A percentile compares a stretch with the other conserved stretches of the same genome.
Evolutionary conservation across 2,113 vertebrate genomes (phyloP).

Genomic region (Gymnorhina tibicen): DNA sequence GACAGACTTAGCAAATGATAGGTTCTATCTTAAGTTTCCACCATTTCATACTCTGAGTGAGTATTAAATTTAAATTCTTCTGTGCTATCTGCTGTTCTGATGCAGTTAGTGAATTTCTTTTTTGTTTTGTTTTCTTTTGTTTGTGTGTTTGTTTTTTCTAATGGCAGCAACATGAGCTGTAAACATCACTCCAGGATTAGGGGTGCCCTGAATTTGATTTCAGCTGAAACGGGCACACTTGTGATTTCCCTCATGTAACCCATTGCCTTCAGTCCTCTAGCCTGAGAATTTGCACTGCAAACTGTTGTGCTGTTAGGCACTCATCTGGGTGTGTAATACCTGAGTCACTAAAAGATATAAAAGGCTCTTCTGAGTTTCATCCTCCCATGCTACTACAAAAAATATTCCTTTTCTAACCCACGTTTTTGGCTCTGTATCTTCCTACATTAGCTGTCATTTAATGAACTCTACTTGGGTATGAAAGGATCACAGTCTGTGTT

Average conservation of each 20-base stretch:
- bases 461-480: neutral
- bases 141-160: neutral
- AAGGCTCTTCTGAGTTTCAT: neutral
- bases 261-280: neutral
- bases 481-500: neutral
- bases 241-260: neutral
- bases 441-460: slow-evolving; percentile 5
- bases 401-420: neutral
- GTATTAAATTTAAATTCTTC: neutral
- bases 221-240: neutral
- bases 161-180: neutral
- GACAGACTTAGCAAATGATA: neutral
- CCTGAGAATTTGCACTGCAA: neutral
- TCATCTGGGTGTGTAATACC: neutral
- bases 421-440: neutral
- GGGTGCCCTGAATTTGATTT: neutral
- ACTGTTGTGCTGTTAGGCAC: neutral
- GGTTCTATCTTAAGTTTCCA: neutral
- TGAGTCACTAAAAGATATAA: neutral
- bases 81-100: neutral
- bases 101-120: neutral
- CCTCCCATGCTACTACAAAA: slow-evolving; percentile 20
- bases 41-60: neutral
- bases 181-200: neutral
- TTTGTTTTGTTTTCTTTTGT: neutral